Evolutionary conservation across 2,797 vertebrate species (phyloP).

Genomic region (Lepilemur ruficaudatus): DNA sequence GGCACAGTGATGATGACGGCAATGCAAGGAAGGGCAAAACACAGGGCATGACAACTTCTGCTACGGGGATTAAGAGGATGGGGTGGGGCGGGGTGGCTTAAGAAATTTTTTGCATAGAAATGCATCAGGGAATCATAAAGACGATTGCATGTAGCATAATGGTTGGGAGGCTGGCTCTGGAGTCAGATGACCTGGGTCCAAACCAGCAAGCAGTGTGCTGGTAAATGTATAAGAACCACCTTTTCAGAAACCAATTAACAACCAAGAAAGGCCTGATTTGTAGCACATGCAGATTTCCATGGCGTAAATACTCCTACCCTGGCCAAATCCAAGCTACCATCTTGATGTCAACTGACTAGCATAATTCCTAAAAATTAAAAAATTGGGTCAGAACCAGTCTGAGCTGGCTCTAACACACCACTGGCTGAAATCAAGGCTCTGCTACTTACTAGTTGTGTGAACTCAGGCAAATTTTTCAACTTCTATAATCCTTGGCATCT

Average conservation of each 20-base stretch:
- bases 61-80: background rate
- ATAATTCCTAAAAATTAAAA: background rate
- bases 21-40: background rate
- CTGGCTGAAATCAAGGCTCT: background rate
- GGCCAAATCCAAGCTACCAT: background rate
- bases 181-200: background rate
- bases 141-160: background rate
- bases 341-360: background rate
- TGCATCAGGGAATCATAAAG: background rate
- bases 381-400: background rate
- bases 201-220: background rate
- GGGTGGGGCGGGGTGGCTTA: no score
- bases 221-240: background rate
- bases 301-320: background rate
- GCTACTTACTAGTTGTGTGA: background rate
- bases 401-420: background rate
- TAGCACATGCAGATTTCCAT: background rate
- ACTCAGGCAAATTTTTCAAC: background rate
- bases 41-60: background rate
- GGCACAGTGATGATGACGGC: background rate
- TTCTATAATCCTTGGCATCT: background rate
- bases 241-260: background rate
- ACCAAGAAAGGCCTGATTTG: background rate
- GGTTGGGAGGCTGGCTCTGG: background rate
- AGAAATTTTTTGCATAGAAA: background rate